Evolutionary conservation across 2,113 vertebrate genomes (phyloP), one percentile per base, ranked within the genome.

Genomic region (Zosterops japonicus): DNA sequence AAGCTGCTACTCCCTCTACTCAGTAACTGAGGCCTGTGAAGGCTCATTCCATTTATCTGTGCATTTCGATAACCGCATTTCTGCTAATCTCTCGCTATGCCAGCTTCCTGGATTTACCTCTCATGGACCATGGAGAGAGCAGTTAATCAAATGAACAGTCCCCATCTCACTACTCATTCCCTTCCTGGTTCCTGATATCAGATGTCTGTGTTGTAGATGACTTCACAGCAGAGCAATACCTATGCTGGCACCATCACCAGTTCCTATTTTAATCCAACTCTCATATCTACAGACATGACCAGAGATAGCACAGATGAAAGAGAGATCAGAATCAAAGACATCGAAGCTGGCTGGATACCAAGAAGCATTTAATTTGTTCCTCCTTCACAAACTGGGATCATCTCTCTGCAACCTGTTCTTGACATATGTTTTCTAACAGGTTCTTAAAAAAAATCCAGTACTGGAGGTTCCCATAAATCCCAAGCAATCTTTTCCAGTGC

Each of bases 311-410:
- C 29, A 92, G 47, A 47, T 25, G 35, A 83, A 69, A 95, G 19
- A 87, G 72, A 92, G 63, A 92, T 89, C 55, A 90, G 64, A 93
- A 88, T 81, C 71, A 82, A 89, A 93, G 83, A 94, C 2, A 1
- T 16, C 2, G 7, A 52, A 52, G 31, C 41, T 92, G 83, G 69
- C 80, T 92, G 72, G 71, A 60, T 92, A 91, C 81, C 86, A 94
- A 87, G 83, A 92, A 87, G 29, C 57, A 85, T 60, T 94, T 90
- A 68, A 67, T 70, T 42, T 63, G 28, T 65, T 93, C 71, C 69
- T 93, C 64, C 83, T 94, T 93, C 86, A 78, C 56, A 80, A 93
- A 83, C 42, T 60, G 56, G 86, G 86, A 95, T 83, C 83, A 77
- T 93, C 17, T 70, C 68, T 75, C 52, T 9, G 4, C 83, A 95